phyloP scores from a whole-genome alignment of 2,797 vertebrate species.

The Darevskia mixta region DNA sequence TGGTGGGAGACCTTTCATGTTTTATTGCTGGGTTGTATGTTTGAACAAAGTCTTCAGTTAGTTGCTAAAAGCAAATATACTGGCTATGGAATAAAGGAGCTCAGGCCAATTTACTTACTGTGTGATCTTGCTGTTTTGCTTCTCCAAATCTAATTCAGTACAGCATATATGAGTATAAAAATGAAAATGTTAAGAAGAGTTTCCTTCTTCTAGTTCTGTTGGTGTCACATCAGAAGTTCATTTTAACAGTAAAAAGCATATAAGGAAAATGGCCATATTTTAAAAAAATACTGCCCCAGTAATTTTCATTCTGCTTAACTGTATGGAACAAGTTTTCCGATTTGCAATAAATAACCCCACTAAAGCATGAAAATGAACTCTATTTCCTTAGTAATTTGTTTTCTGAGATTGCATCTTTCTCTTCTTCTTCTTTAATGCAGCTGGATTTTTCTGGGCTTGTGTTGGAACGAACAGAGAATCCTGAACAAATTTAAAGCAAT shows the following conservation, averaged over 20 bases:
- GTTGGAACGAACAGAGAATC: neutral
- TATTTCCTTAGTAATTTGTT: constrained; percentile 32
- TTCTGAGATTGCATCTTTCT: neutral
- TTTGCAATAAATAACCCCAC: constrained; percentile 14
- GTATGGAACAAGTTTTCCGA: constrained; percentile 24
- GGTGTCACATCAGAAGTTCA: constrained; percentile 14
- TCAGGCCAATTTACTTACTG: neutral
- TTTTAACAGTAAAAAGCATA: neutral
- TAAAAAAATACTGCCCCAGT: constrained; percentile 8
- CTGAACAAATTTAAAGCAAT: neutral
- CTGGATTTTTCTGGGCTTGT: neutral
- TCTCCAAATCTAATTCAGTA: neutral
- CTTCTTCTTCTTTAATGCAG: neutral
- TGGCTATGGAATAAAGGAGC: neutral
- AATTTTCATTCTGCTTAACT: constrained; percentile 30
- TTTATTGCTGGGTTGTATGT: neutral
- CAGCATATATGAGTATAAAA: neutral
- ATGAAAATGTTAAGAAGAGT: neutral
- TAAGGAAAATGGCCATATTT: constrained; percentile 18
- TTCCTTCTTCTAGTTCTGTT: neutral
- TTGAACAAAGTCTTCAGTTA: neutral
- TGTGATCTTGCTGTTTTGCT: neutral
- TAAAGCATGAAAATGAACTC: constrained; percentile 23
- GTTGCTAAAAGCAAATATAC: neutral
- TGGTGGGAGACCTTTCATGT: neutral